These are phyloP conservation scores for Bathynomus jamesi DNA, from an alignment of 1,140 invertebrate species.

Conservation along the genomic window DNA sequence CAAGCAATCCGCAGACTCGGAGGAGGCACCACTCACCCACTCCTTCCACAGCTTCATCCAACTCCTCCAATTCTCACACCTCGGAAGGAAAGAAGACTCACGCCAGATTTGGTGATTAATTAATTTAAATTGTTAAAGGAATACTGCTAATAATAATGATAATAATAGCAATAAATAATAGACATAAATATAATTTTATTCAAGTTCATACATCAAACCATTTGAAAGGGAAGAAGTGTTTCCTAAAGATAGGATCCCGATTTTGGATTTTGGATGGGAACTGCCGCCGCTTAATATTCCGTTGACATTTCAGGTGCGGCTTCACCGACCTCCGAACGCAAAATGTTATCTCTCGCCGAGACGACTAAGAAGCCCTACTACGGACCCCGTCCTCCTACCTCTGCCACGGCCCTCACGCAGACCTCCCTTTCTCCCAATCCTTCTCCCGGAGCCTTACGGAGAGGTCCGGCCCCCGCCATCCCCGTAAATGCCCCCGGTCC, in stretches of 20 bases:
- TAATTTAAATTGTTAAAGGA: neutral
- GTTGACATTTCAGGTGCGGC: constrained; percentile 67
- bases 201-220: no score
- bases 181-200: no score
- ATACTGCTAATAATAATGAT: constrained; percentile 1
- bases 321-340: constrained; percentile 89
- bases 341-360: constrained; percentile 74
- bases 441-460: constrained; percentile 41
- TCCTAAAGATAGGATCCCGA: no score
- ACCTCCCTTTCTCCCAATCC: constrained; percentile 49
- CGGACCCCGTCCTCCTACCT: constrained; percentile 40
- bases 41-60: constrained; percentile 77
- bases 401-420: constrained; percentile 42
- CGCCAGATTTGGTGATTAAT: constrained; percentile 58
- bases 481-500: constrained; percentile 43
- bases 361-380: constrained; percentile 81
- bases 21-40: constrained; percentile 77
- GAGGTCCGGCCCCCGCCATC: constrained; percentile 43
- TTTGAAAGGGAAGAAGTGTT: no score
- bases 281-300: no score
- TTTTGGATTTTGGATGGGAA: no score
- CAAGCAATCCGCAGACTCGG: constrained; percentile 45
- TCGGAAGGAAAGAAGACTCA: constrained; percentile 42
- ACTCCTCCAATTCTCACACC: constrained; percentile 65
- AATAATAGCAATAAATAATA: neutral